Percentiles rank a stretch among this genome's conserved stretches.
phyloP scores from a whole-genome alignment of 53 echinoderm and acorn worm genomes.

The Astropecten irregularis region DNA sequence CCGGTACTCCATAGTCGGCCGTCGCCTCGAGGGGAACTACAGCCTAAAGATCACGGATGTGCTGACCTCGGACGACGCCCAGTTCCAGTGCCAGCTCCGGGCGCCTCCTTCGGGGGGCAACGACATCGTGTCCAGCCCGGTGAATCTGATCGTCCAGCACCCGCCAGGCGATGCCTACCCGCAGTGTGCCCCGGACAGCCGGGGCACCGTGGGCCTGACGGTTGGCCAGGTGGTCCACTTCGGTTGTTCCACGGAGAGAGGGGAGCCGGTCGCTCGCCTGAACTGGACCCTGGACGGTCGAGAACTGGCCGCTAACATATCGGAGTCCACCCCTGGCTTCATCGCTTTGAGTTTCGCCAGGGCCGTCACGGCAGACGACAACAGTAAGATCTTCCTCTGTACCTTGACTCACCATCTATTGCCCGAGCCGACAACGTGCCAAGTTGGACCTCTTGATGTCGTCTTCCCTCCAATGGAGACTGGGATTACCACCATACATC shows the following conservation, averaged over 20 bases:
- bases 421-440: slow-evolving; percentile 33
- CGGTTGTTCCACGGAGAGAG: slow-evolving; percentile 42
- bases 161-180: slow-evolving; percentile 49
- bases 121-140: not conserved
- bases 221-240: slow-evolving; percentile 40
- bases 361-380: slow-evolving; percentile 30
- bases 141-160: slow-evolving; percentile 27
- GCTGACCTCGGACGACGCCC: slow-evolving; percentile 18
- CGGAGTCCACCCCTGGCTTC: not conserved
- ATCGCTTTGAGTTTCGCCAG: not conserved
- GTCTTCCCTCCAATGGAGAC: slow-evolving; percentile 53
- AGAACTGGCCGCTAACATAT: not conserved
- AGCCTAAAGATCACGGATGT: slow-evolving; percentile 55
- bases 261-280: slow-evolving; percentile 55
- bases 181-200: slow-evolving; percentile 10
- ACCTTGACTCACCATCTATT: slow-evolving; percentile 50
- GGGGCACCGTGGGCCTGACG: not conserved
- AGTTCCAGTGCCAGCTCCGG: slow-evolving; percentile 55
- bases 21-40: slow-evolving; percentile 28
- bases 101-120: not conserved
- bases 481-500: not conserved
- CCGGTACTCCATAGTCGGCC: slow-evolving; percentile 56
- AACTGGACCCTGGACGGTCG: slow-evolving; percentile 18
- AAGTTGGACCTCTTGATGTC: slow-evolving; percentile 57
- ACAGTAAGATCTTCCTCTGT: slow-evolving; percentile 47